Evolutionary conservation across 2,113 vertebrate genomes (phyloP).

Genomic region (Tretioscincus oriximinensis): DNA sequence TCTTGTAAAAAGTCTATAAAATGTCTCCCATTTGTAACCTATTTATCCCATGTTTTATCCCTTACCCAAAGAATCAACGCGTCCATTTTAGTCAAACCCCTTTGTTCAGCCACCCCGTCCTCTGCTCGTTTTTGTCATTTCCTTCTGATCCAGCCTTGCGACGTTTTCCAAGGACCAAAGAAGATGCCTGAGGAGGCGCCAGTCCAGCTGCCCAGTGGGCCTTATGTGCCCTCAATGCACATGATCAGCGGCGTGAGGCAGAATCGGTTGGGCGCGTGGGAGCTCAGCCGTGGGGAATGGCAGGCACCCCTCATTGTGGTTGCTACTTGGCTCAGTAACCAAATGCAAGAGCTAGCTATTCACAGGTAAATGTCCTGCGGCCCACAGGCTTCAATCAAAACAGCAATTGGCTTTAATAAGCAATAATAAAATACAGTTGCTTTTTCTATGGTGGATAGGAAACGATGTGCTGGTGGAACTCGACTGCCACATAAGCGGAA

Average conservation of each 20-base stretch:
- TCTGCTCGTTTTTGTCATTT: too few relatives aligned
- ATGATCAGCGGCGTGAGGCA: conserved; percentile 43
- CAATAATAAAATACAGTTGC: conserved; percentile 46
- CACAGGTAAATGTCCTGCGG: conserved; percentile 55
- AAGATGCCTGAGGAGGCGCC: conserved; percentile 27
- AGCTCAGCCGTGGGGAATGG: conserved; percentile 40
- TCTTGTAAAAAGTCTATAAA: too few relatives aligned
- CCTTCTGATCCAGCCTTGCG: conserved; percentile 19
- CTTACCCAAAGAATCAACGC: too few relatives aligned
- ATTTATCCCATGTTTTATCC: too few relatives aligned
- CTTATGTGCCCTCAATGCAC: conserved; percentile 31
- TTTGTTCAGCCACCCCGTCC: too few relatives aligned
- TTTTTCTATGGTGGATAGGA: conserved; percentile 37
- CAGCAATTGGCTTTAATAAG: conserved; percentile 48
- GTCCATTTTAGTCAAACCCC: too few relatives aligned
- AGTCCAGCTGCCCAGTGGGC: conserved; percentile 4
- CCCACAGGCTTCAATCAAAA: conserved; percentile 62
- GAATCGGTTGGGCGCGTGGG: conserved; percentile 31
- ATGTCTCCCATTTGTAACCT: too few relatives aligned
- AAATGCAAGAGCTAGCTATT: conserved; percentile 53
- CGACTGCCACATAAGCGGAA: conserved; percentile 37
- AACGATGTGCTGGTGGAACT: conserved; percentile 42
- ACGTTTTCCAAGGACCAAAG: conserved; percentile 38
- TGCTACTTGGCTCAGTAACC: conserved; percentile 42
- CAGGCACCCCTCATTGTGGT: conserved; percentile 32